Evolutionary conservation across 2,113 vertebrate genomes (phyloP), one percentile per base, ranked within the genome.

Genomic region (Falco punctatus): DNA sequence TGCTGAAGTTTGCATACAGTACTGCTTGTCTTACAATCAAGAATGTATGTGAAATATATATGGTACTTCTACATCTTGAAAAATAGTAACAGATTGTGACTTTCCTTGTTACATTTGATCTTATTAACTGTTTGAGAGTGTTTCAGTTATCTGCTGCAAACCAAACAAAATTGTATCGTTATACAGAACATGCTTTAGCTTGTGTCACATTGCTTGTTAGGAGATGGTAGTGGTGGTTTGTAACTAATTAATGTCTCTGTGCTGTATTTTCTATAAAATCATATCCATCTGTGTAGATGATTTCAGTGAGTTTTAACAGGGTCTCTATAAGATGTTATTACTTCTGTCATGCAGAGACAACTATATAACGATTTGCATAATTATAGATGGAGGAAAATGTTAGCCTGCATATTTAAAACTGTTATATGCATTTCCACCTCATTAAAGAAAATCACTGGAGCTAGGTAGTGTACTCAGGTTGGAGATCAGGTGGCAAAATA

Each of bases 271-370:
- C 46, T 93, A 61, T 69, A 59, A 97, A 95, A 91, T 82, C 48
- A 74, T 82, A 94, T 67, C 81, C 73, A 94, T 92, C 92, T 95
- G 78, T 85, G 71, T 66, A 62, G 84, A 92, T 79, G 22, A 88
- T 86, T 96, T 92, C 75, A 84, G 61, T 81, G 90, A 91, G 87
- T 89, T 95, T 96, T 90, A 95, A 82, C 92, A 91, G 58, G 86
- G 88, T 91, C 46, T 95, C 66, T 77, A n/a, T 86, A 92, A 89
- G 92, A 97, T 89, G 49, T 81, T 86, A 69, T 93, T 91, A 81
- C 74, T 89, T 42, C 30, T 92, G 74, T 92, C 93, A 73, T 4
- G 32, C 54, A 58, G 78, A 91, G 82, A 73, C 81, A 94, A 74
- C 79, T 96, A 82, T 96, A 32, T 90, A 75, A 93, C 0, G 46